Evolutionary conservation across 1,140 invertebrate species (phyloP).

Genomic region (Pectinophora gossypiella): DNA sequence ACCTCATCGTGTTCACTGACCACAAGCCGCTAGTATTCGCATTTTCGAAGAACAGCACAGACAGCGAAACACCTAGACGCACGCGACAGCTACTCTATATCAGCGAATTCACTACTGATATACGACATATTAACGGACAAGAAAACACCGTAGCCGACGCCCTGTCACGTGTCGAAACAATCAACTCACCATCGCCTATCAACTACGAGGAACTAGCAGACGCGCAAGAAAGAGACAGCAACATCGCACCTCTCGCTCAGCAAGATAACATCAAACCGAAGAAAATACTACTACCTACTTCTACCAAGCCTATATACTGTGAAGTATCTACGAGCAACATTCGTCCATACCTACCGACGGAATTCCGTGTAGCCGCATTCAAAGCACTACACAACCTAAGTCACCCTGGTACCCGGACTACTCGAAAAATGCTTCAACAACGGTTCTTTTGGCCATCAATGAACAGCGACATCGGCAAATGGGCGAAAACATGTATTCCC

Average conservation of each 20-base stretch:
- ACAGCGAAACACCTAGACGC: slow-evolving; percentile 17
- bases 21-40: neutral
- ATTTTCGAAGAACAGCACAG: neutral
- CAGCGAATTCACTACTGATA: slow-evolving; percentile 7
- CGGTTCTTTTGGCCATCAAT: slow-evolving; percentile 2
- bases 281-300: too few species aligned
- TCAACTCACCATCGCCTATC: slow-evolving; percentile 7
- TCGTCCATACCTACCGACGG: neutral
- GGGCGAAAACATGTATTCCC: slow-evolving; percentile 28
- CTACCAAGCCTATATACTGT: neutral
- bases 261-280: neutral
- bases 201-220: slow-evolving; percentile 9
- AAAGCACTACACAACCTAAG: neutral
- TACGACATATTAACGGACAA: neutral
- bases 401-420: slow-evolving; percentile 2
- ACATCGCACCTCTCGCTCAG: neutral
- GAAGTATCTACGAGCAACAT: neutral
- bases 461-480: slow-evolving; percentile 42
- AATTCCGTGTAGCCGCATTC: neutral
- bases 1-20: neutral
- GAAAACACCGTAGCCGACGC: slow-evolving; percentile 22
- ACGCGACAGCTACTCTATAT: slow-evolving; percentile 4
- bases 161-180: slow-evolving; percentile 11
- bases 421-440: neutral
- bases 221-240: neutral